A percentile compares a stretch with the other conserved stretches of the same genome.
Evolutionary conservation across 2,888 invertebrate genomes (phyloP).

Genomic region (Prionchulus punctatus): DNA sequence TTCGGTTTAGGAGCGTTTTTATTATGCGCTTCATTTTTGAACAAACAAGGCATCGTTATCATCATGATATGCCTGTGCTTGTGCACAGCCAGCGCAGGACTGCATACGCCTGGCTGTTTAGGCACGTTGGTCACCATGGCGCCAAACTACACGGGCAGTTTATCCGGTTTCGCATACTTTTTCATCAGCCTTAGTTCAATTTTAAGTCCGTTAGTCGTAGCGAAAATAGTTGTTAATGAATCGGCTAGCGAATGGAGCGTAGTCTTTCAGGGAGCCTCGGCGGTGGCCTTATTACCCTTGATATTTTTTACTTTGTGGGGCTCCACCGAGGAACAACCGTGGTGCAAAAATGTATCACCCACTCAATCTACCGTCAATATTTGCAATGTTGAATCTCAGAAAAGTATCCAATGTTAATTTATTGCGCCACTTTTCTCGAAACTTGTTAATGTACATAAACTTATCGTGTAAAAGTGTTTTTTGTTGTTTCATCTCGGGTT

Average conservation of each 20-base stretch:
- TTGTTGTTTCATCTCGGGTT: too few species aligned
- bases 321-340: slow-evolving; percentile 9
- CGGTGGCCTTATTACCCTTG: slow-evolving; percentile 7
- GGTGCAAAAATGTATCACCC: too few species aligned
- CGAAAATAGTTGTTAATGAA: background rate
- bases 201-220: background rate
- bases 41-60: background rate
- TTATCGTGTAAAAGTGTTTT: too few species aligned
- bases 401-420: too few species aligned
- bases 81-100: slow-evolving; percentile 8
- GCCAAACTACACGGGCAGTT: slow-evolving; percentile 7
- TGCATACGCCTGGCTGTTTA: slow-evolving; percentile 9
- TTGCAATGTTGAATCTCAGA: too few species aligned
- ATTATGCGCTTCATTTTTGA: slow-evolving; percentile 3
- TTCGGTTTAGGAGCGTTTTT: slow-evolving; percentile 5
- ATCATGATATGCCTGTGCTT: background rate
- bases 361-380: too few species aligned
- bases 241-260: background rate
- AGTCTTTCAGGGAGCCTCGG: background rate
- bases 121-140: slow-evolving; percentile 9
- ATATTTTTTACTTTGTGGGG: slow-evolving; percentile 9
- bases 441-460: too few species aligned
- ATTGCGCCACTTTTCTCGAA: too few species aligned
- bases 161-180: slow-evolving; percentile 7
- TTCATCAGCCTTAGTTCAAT: slow-evolving; percentile 4